phyloP scores from a whole-genome alignment of 2,113 vertebrate species.

The Phrynocephalus versicolor region DNA sequence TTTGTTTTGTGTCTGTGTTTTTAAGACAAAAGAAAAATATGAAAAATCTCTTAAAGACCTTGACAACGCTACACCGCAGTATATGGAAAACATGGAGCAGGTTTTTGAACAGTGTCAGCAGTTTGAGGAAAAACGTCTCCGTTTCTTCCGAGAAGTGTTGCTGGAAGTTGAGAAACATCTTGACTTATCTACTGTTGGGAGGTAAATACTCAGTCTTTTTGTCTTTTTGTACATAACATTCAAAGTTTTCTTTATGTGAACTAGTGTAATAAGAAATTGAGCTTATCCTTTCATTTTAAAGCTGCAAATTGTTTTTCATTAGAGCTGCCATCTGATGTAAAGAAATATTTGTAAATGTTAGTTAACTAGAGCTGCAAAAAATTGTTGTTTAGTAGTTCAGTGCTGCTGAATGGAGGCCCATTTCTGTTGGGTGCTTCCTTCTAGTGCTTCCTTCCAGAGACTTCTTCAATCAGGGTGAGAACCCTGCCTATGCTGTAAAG shows the following conservation, averaged over 20 bases:
- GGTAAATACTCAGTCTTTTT: constrained; percentile 68
- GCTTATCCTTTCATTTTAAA: background rate
- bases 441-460: background rate
- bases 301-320: background rate
- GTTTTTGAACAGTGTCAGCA: constrained; percentile 97
- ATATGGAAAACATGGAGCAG: constrained; percentile 99
- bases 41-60: constrained; percentile 92
- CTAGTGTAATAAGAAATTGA: background rate
- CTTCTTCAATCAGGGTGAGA: background rate
- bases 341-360: background rate
- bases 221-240: background rate
- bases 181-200: constrained; percentile 89
- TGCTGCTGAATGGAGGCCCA: background rate
- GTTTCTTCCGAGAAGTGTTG: constrained; percentile 90
- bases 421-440: background rate
- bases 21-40: constrained; percentile 91
- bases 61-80: constrained; percentile 89
- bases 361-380: background rate
- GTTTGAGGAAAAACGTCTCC: constrained; percentile 91
- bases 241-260: background rate
- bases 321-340: background rate
- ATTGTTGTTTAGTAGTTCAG: background rate
- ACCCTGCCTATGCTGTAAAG: too few relatives aligned
- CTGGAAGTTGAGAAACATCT: constrained; percentile 92
- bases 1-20: background rate